Base-by-base conservation (phyloP, 2,888 invertebrate species). In the Lucinisca nassula region DNA sequence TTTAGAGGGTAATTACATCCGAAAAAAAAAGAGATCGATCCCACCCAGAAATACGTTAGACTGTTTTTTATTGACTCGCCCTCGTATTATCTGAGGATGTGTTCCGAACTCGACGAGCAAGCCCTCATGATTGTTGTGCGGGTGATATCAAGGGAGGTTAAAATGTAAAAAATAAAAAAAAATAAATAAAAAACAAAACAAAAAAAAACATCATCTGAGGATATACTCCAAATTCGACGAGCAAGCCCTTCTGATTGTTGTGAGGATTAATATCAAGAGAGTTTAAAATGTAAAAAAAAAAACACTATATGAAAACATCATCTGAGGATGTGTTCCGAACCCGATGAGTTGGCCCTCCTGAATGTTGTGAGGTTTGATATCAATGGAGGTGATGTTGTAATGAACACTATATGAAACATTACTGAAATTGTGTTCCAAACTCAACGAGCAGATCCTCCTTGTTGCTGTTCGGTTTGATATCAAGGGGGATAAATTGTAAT, bases 31-130 rank as follows among this genome's bases (percentile, higher is more conserved):
- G n/a, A n/a, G n/a, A n/a, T n/a, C n/a, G n/a, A n/a, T n/a, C n/a
- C n/a, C n/a, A n/a, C n/a, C n/a, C n/a, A n/a, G n/a, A n/a, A n/a
- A n/a, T n/a, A n/a, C n/a, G n/a, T n/a, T n/a, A n/a, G n/a, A n/a
- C n/a, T n/a, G n/a, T n/a, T n/a, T n/a, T n/a, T n/a, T n/a, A n/a
- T n/a, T n/a, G n/a, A n/a, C n/a, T n/a, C n/a, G n/a, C n/a, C n/a
- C n/a, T n/a, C n/a, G n/a, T n/a, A 55, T 58, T 85, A 89, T 87
- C 77, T 84, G 77, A n/a, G 89, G 80, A 37, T 84, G 87, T 10
- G 82, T 80, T 38, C 86, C 84, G 76, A 72, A 89, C 10, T n/a
- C n/a, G n/a, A 84, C 51, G 8, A 89, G 38, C 14, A 89, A 67
- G 0, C 77, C 79, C 0, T 84, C 82, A 30, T 85, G 84, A 35